Base-by-base conservation (phyloP, 2,113 vertebrate species). In the Bostrychus sinensis region DNA sequence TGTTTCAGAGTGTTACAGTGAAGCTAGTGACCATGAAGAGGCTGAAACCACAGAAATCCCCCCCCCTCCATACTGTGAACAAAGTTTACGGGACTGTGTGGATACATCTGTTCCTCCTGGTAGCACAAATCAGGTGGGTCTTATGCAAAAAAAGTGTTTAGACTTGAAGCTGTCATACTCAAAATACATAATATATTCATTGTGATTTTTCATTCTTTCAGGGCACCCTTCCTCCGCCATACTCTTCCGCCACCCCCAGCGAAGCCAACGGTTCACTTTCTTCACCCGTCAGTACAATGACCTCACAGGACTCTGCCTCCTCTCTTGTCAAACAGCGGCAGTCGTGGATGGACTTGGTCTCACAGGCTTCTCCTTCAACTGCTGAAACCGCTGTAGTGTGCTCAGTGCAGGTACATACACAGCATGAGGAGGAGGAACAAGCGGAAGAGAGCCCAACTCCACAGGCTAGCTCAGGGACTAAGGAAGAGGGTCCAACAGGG, bases 11-110 rank as follows among this genome's bases (percentile, higher is more conserved):
- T 95, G 96, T 71, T 99, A 98, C 61, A 99, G 97, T 41, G 97
- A 93, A 79, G 89, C 95, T 71, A 99, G 97, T 8, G 97, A 99
- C 66, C 96, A 96, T 0, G 97, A 99, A 8, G 97, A 99, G 54
- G 82, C 92, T 2, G 96, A 96, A 64, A 86, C 89, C 75, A 88
- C 93, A 12, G 94, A 97, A 57, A 89, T 85, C 0, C 91, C 94
- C 0, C 91, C 93, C 37, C 92, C 93, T 9, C 92, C 94, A 0
- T 93, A 92, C 71, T 74, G 86, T 61, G 90, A 90, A 2, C 88
- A 94, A 72, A 66, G 72, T 13, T 51, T 79, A 65, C 61, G 70
- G 63, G 66, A 88, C 79, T 78, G 23, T 7, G 85, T 92, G 70
- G 66, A 89, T 86, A 22, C 72, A 2, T 32, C 82, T 0, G 60